phyloP scores from a whole-genome alignment of 2,113 vertebrate genomes.

The Lathamus discolor region DNA sequence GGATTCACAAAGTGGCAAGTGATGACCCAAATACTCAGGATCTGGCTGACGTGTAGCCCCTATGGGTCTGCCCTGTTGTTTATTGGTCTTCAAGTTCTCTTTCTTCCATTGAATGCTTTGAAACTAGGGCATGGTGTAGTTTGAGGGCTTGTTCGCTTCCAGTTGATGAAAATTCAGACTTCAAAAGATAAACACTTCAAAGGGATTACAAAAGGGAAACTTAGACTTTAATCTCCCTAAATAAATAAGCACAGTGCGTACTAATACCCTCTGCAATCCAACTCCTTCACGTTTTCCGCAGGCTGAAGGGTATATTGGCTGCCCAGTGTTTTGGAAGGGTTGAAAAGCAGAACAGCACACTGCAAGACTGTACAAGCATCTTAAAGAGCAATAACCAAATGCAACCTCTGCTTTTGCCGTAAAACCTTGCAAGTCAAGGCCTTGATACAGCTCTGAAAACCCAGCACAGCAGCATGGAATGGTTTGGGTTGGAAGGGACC shows the following conservation, averaged over 20 bases:
- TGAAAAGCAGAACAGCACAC: neutral
- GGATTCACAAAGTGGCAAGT: neutral
- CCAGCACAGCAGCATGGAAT: neutral
- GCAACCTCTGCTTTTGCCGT: neutral
- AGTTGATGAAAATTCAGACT: conserved; percentile 50
- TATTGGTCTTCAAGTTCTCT: neutral
- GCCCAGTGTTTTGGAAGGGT: neutral
- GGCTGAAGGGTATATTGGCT: neutral
- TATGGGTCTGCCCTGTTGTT: neutral
- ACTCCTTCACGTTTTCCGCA: neutral
- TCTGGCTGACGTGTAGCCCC: neutral
- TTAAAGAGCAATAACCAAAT: neutral
- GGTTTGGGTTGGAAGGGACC: neutral
- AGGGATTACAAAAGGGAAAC: conserved; percentile 43
- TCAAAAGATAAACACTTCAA: conserved; percentile 69
- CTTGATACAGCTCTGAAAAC: neutral
- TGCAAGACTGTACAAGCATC: neutral
- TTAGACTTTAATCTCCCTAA: conserved; percentile 63
- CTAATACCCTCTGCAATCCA: neutral
- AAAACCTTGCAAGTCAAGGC: neutral
- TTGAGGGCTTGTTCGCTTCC: conserved; percentile 7
- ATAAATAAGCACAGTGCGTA: conserved; percentile 23
- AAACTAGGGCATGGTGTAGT: conserved; percentile 21
- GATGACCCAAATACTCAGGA: neutral
- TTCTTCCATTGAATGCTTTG: neutral